These are phyloP conservation scores for Liasis olivaceus DNA, from an alignment of 2,797 vertebrate genomes.

Conservation along the genomic window DNA sequence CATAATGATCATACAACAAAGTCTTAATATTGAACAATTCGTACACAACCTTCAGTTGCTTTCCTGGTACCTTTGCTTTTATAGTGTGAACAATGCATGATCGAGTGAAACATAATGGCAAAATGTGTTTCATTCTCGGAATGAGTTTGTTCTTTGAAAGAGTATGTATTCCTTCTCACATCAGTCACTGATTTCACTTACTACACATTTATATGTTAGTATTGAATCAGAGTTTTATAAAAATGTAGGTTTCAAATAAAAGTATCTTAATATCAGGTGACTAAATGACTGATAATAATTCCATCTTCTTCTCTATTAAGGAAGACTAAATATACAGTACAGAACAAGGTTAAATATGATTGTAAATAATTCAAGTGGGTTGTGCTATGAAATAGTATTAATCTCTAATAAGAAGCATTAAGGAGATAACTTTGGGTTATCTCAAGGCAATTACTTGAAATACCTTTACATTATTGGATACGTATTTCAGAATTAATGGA, in stretches of 20 bases:
- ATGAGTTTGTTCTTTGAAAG: slow-evolving; percentile 30
- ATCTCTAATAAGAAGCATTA: not conserved
- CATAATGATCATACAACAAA: not conserved
- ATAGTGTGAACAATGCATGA: not conserved
- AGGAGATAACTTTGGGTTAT: not conserved
- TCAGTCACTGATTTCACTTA: slow-evolving; percentile 12
- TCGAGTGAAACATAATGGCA: slow-evolving; percentile 9
- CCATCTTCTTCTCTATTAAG: not conserved
- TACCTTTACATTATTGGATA: not conserved
- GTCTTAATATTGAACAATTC: not conserved
- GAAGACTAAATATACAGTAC: not conserved
- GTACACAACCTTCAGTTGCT: slow-evolving; percentile 20
- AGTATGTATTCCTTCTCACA: fast-evolving
- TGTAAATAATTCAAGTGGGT: not conserved
- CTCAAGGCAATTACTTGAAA: not conserved
- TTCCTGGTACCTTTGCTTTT: slow-evolving; percentile 10
- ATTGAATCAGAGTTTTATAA: slow-evolving; percentile 9
- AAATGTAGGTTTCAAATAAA: slow-evolving; percentile 4
- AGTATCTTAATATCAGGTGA: not conserved
- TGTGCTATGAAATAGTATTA: not conserved
- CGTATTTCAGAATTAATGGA: not conserved
- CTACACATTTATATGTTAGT: not conserved
- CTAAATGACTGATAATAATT: not conserved
- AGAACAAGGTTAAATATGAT: not conserved
- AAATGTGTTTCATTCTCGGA: slow-evolving; percentile 16